Evolutionary conservation across 23 tunicate genomes (phyloP).

Genomic region (Corella eumyota): DNA sequence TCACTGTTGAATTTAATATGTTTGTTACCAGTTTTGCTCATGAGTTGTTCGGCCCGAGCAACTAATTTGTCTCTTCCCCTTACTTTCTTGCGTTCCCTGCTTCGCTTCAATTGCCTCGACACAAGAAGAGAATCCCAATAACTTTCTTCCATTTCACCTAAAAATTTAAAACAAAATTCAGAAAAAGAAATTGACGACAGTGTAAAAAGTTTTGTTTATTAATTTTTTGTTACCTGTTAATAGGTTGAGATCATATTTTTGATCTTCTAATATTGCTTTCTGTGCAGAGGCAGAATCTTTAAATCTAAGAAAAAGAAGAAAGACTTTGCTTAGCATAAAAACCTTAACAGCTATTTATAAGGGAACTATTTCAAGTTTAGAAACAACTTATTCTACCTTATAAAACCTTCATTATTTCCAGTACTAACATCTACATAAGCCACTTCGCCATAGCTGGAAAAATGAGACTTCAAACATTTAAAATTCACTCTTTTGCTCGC

Average conservation of each 20-base stretch:
- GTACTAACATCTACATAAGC: constrained; percentile 59
- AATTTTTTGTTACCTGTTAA: constrained; percentile 75
- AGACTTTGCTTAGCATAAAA: no score
- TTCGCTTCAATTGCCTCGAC: constrained; percentile 44
- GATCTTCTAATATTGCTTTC: constrained; percentile 64
- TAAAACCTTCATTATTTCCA: constrained; percentile 20
- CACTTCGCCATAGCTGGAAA: constrained; percentile 31
- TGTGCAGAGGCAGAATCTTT: constrained; percentile 55
- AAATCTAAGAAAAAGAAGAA: constrained; percentile 7
- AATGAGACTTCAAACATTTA: constrained; percentile 20
- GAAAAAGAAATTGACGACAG: no score
- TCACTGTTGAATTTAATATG: constrained; percentile 74
- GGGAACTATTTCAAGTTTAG: not conserved
- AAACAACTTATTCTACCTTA: no score
- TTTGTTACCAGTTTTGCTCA: constrained; percentile 16
- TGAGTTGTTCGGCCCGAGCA: constrained; percentile 25
- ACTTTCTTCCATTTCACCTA: constrained; percentile 46
- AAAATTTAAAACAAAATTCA: no score
- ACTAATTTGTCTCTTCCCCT: constrained; percentile 56
- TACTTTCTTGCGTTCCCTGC: constrained; percentile 36
- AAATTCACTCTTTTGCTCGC: constrained; percentile 6
- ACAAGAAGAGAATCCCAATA: constrained; percentile 71
- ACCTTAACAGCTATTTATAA: no score
- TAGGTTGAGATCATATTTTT: constrained; percentile 28
- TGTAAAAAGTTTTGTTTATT: no score